Evolutionary conservation across 2,797 vertebrate species (phyloP).

Genomic region (Mionectes olivaceus): DNA sequence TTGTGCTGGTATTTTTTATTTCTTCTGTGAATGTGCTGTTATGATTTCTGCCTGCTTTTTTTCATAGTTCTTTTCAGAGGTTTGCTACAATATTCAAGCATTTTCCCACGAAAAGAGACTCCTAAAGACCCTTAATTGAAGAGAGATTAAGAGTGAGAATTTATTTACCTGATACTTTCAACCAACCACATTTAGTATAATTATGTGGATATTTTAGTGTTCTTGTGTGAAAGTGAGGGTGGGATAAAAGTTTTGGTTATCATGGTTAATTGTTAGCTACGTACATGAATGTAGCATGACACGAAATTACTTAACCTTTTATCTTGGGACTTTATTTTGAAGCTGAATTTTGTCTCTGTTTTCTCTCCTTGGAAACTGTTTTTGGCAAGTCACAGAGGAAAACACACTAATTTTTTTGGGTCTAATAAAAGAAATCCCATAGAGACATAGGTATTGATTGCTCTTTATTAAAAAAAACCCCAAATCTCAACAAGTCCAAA

Average conservation of each 20-base stretch:
- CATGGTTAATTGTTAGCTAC: background rate
- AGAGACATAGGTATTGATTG: background rate
- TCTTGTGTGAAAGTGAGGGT: background rate
- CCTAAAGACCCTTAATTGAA: background rate
- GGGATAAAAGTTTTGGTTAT: background rate
- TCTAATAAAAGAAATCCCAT: background rate
- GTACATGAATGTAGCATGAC: background rate
- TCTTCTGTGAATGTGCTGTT: background rate
- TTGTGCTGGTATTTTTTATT: background rate
- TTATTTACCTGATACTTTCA: background rate
- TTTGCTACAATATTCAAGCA: background rate
- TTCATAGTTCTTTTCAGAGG: background rate
- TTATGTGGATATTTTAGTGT: background rate
- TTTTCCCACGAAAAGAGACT: background rate
- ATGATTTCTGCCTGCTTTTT: background rate
- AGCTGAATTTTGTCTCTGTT: background rate
- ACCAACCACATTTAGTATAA: background rate
- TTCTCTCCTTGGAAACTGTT: background rate
- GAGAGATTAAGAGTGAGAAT: background rate
- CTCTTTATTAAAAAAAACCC: background rate
- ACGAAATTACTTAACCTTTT: background rate
- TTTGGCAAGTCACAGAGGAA: background rate
- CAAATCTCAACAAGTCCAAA: background rate
- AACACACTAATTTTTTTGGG: fast-evolving
- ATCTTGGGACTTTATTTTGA: background rate